These are phyloP conservation scores for Hemibagrus wyckioides DNA, from an alignment of 2,113 vertebrate species.

Conservation along the genomic window DNA sequence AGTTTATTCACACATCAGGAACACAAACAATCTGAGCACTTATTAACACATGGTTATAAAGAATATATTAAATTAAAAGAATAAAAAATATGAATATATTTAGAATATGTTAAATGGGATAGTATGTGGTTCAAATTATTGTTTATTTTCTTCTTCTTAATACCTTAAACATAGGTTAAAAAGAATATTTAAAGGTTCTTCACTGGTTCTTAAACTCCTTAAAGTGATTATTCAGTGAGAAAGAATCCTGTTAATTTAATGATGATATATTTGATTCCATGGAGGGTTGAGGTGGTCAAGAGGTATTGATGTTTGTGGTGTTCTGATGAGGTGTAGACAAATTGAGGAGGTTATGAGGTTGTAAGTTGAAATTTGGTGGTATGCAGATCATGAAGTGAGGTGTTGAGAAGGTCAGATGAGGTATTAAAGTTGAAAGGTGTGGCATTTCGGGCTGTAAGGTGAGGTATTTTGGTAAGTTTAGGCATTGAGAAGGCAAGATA, in stretches of 20 bases:
- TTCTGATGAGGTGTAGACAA: neutral
- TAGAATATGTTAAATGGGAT: too few relatives aligned
- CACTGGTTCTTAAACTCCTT: neutral
- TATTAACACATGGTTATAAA: neutral
- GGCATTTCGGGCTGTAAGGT: too few relatives aligned
- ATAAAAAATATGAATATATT: neutral
- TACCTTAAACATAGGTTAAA: neutral
- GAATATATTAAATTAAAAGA: neutral
- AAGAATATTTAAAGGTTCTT: neutral
- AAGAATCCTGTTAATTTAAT: neutral
- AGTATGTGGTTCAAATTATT: neutral
- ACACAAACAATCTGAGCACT: neutral
- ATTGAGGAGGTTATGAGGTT: neutral
- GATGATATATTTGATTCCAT: neutral
- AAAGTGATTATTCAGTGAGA: neutral
- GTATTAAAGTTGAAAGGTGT: too few relatives aligned
- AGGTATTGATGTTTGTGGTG: neutral
- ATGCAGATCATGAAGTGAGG: too few relatives aligned
- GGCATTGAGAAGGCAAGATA: too few relatives aligned
- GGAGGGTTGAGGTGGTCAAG: neutral
- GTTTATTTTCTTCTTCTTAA: neutral
- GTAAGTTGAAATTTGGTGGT: too few relatives aligned
- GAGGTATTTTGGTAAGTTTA: too few relatives aligned
- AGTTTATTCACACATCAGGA: constrained; percentile 23
- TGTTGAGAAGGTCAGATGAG: neutral